A percentile compares a stretch with the other conserved stretches of the same genome.
Evolutionary conservation across 2,888 invertebrate genomes (phyloP).

Genomic region (Drosophila borealis): DNA sequence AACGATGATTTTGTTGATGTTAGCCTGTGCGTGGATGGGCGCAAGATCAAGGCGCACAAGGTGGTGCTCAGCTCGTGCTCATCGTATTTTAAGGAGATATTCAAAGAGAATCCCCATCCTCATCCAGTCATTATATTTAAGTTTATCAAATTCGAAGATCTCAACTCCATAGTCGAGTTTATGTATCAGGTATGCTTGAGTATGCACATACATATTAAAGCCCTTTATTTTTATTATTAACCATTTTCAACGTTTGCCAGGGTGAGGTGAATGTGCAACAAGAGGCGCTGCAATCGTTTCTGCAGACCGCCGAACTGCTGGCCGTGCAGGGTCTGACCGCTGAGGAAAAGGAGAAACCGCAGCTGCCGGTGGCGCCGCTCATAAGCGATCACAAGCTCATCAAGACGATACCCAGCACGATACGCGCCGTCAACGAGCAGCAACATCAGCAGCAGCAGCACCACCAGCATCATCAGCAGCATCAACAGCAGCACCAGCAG

Average conservation of each 20-base stretch:
- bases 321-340: conserved; percentile 91
- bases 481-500: conserved; percentile 48
- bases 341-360: conserved; percentile 84
- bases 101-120: conserved; percentile 91
- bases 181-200: conserved; percentile 87
- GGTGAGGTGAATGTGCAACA: conserved; percentile 93
- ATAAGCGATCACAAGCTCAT: conserved; percentile 83
- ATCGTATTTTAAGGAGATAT: conserved; percentile 90
- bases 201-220: neutral
- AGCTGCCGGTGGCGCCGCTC: conserved; percentile 74
- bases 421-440: conserved; percentile 81
- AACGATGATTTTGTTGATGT: conserved; percentile 92
- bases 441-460: conserved; percentile 58
- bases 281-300: conserved; percentile 91
- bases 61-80: conserved; percentile 94
- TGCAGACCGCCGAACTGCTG: conserved; percentile 91
- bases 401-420: conserved; percentile 84
- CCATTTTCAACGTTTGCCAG: conserved; percentile 59
- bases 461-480: conserved; percentile 59
- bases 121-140: conserved; percentile 93
- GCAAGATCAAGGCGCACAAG: conserved; percentile 93
- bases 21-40: conserved; percentile 93
- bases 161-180: conserved; percentile 91
- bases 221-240: neutral
- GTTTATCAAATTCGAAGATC: conserved; percentile 91